A percentile compares a stretch with the other conserved stretches of the same genome.
Evolutionary conservation across 2,797 vertebrate species (phyloP).

Genomic region (Moxostoma hubbsi): DNA sequence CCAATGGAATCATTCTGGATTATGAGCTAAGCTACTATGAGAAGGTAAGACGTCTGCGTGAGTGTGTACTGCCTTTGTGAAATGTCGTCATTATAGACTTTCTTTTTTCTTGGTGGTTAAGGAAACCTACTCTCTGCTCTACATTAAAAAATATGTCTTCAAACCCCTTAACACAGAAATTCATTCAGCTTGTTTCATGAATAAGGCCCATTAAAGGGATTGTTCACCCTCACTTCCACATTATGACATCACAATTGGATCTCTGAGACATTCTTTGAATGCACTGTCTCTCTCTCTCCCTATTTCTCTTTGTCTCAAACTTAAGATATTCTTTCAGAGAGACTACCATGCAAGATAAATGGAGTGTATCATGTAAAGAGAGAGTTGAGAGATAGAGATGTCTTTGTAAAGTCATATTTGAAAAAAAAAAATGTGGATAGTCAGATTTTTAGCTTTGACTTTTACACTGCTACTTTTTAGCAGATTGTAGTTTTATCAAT

Average conservation of each 20-base stretch:
- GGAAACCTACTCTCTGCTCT: not conserved
- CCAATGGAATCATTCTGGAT: constrained; percentile 97
- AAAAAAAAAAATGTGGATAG: not conserved
- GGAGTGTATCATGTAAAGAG: not conserved
- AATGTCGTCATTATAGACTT: not conserved
- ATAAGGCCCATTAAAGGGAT: too few relatives aligned
- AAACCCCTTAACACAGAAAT: too few relatives aligned
- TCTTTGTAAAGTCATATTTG: too few relatives aligned
- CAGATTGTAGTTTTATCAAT: too few relatives aligned
- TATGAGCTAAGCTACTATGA: constrained; percentile 96
- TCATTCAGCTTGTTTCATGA: too few relatives aligned
- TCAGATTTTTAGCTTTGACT: not conserved
- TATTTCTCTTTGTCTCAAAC: not conserved
- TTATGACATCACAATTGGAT: constrained; percentile 22
- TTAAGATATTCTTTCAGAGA: not conserved
- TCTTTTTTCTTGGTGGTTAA: not conserved
- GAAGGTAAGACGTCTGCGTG: constrained; percentile 81
- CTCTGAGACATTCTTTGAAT: not conserved
- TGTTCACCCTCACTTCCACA: not conserved
- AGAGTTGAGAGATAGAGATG: not conserved
- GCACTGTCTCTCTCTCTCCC: not conserved
- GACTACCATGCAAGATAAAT: too few relatives aligned
- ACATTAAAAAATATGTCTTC: not conserved
- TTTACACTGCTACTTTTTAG: too few relatives aligned
- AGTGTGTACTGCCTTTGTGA: not conserved